Percentiles rank a stretch among this genome's conserved stretches.
These are phyloP conservation scores for Nephrocerus scutellatus DNA, from an alignment of 2,888 invertebrate species.

Conservation along the genomic window DNA sequence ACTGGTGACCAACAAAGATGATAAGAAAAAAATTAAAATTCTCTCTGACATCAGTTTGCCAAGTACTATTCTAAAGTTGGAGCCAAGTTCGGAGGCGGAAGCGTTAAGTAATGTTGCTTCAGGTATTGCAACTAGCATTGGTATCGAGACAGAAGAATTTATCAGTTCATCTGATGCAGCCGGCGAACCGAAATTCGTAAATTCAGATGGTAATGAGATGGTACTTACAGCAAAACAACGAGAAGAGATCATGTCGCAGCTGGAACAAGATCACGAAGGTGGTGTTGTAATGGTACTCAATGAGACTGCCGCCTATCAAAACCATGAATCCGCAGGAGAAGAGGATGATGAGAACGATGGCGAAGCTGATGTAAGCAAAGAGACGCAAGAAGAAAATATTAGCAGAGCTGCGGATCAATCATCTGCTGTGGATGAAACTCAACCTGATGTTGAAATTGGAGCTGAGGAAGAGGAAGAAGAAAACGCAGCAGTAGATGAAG, in stretches of 20 bases:
- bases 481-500: slow-evolving; percentile 1
- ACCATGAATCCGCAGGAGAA: slow-evolving; percentile 11
- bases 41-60: slow-evolving; percentile 46
- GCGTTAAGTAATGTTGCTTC: slow-evolving; percentile 53
- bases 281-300: slow-evolving; percentile 46
- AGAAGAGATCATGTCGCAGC: slow-evolving; percentile 45
- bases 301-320: slow-evolving; percentile 26
- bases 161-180: slow-evolving; percentile 1
- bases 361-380: slow-evolving; percentile 21
- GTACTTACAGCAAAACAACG: slow-evolving; percentile 45
- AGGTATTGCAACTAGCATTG: slow-evolving; percentile 54
- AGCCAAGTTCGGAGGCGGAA: slow-evolving; percentile 51
- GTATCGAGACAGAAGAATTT: slow-evolving; percentile 24
- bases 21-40: slow-evolving; percentile 50
- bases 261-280: slow-evolving; percentile 43
- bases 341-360: slow-evolving; percentile 28
- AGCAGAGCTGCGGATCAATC: slow-evolving; percentile 38
- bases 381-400: too few species aligned
- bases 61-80: slow-evolving; percentile 29
- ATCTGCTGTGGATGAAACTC: slow-evolving; percentile 39
- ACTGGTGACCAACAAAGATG: slow-evolving; percentile 12
- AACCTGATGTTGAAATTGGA: too few species aligned
- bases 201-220: slow-evolving; percentile 49
- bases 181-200: slow-evolving; percentile 47
- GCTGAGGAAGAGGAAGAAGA: slow-evolving; percentile 22